These are phyloP conservation scores for Bombyx huttoni DNA, from an alignment of 2,888 invertebrate species.

Conservation along the genomic window DNA sequence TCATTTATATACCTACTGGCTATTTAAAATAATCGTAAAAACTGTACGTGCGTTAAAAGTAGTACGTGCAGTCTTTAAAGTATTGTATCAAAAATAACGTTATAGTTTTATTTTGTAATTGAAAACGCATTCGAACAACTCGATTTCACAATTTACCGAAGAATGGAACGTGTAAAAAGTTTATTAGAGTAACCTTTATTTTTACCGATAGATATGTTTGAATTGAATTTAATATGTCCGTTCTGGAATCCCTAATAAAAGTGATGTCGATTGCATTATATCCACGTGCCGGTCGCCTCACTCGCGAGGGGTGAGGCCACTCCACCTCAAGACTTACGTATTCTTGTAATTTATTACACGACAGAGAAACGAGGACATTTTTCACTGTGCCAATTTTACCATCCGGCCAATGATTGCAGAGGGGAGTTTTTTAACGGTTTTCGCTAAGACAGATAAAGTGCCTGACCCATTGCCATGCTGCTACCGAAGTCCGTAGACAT, in stretches of 20 bases:
- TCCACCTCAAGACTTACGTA: slow-evolving; percentile 30
- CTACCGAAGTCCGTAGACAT: no score
- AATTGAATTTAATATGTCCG: slow-evolving; percentile 3
- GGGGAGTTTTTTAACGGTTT: neutral
- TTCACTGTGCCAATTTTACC: slow-evolving; percentile 35
- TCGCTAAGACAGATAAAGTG: neutral
- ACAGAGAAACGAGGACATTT: slow-evolving; percentile 24
- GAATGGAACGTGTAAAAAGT: slow-evolving; percentile 1
- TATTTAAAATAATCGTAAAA: no score
- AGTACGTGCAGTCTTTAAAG: no score
- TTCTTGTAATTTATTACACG: slow-evolving; percentile 46
- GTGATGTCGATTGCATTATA: slow-evolving; percentile 9
- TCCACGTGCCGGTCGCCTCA: slow-evolving; percentile 16
- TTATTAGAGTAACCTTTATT: neutral
- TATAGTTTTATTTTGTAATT: neutral
- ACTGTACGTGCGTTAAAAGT: no score
- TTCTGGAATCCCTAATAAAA: slow-evolving; percentile 7
- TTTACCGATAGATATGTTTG: slow-evolving; percentile 1
- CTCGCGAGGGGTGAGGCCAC: slow-evolving; percentile 17
- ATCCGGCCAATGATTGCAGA: slow-evolving; percentile 31
- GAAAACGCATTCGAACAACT: neutral
- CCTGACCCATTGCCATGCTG: no score
- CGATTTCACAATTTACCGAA: neutral
- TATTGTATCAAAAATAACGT: no score
- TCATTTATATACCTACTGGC: no score